These are phyloP conservation scores for Acanthopagrus latus DNA, from an alignment of 2,797 vertebrate species.

Conservation along the genomic window DNA sequence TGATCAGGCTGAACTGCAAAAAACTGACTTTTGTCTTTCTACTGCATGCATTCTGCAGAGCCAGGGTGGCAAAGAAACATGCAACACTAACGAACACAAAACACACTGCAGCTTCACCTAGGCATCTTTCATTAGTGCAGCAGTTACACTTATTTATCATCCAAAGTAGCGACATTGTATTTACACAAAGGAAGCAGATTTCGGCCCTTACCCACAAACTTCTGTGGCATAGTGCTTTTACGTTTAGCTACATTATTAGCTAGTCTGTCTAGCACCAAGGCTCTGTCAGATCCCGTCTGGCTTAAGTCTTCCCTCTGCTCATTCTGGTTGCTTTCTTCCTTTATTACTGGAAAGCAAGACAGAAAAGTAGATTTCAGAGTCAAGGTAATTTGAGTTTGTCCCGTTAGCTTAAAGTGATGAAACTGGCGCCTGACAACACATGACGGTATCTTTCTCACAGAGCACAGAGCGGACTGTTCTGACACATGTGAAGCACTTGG, in stretches of 20 bases:
- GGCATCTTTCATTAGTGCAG: conserved; percentile 32
- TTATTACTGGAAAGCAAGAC: conserved; percentile 95
- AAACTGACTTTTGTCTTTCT: conserved; percentile 3
- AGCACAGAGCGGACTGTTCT: conserved; percentile 64
- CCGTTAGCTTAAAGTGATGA: conserved; percentile 41
- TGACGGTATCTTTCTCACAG: conserved; percentile 36
- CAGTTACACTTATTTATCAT: conserved; percentile 31
- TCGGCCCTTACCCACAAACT: conserved; percentile 99
- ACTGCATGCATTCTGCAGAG: conserved; percentile 57
- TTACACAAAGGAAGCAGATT: conserved; percentile 90
- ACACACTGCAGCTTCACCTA: conserved; percentile 31
- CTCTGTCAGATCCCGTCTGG: conserved; percentile 96
- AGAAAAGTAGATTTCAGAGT: conserved; percentile 86
- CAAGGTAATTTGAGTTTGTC: conserved; percentile 66
- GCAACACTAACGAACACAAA: conserved; percentile 22
- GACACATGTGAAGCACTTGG: conserved; percentile 64
- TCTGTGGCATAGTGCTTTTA: conserved; percentile 99
- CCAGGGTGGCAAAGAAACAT: conserved; percentile 25
- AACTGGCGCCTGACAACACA: conserved; percentile 30
- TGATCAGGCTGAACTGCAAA: conserved; percentile 21
- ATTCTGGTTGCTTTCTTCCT: conserved; percentile 98
- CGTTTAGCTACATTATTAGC: conserved; percentile 99
- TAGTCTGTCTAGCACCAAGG: conserved; percentile 99
- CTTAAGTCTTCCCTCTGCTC: conserved; percentile 99
- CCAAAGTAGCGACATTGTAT: conserved; percentile 48